These are phyloP conservation scores for Lagocephalus sceleratus DNA, from an alignment of 2,797 vertebrate species.

Conservation along the genomic window DNA sequence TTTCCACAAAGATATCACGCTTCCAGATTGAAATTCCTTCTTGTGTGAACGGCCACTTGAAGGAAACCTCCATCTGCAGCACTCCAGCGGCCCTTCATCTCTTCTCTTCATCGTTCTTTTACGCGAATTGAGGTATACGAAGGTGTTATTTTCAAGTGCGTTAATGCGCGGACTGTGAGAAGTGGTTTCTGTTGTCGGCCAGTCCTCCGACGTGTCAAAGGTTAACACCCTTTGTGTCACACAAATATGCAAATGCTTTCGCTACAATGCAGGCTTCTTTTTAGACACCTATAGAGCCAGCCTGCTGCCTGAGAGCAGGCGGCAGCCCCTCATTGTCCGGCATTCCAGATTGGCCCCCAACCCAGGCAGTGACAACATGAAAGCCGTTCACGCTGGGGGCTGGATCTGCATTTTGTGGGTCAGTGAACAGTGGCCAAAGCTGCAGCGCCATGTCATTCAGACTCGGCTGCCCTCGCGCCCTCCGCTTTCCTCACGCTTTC, in stretches of 20 bases:
- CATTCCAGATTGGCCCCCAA: constrained; percentile 23
- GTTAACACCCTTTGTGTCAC: constrained; percentile 70
- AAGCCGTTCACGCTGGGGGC: constrained; percentile 75
- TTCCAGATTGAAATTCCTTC: constrained; percentile 35
- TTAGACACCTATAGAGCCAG: constrained; percentile 64
- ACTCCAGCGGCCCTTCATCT: constrained; percentile 36
- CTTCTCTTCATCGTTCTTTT: constrained; percentile 36
- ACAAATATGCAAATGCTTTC: constrained; percentile 72
- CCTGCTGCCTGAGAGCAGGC: constrained; percentile 57
- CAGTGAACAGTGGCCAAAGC: constrained; percentile 68
- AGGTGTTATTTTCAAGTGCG: constrained; percentile 64
- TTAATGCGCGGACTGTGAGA: constrained; percentile 47
- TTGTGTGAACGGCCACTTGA: constrained; percentile 49
- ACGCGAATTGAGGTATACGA: constrained; percentile 38
- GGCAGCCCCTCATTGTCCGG: constrained; percentile 31
- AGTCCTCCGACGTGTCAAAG: constrained; percentile 66
- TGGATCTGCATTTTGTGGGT: constrained; percentile 76
- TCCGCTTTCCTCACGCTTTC: constrained; percentile 59
- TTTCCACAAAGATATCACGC: constrained; percentile 4
- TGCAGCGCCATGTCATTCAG: constrained; percentile 73
- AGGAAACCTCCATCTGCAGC: constrained; percentile 41
- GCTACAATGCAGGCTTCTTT: constrained; percentile 66
- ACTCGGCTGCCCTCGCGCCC: constrained; percentile 29
- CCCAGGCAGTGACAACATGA: constrained; percentile 66
- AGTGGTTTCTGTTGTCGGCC: constrained; percentile 69